Evolutionary conservation across 2,888 invertebrate species (phyloP).

Genomic region (Toxonevra muliebris): DNA sequence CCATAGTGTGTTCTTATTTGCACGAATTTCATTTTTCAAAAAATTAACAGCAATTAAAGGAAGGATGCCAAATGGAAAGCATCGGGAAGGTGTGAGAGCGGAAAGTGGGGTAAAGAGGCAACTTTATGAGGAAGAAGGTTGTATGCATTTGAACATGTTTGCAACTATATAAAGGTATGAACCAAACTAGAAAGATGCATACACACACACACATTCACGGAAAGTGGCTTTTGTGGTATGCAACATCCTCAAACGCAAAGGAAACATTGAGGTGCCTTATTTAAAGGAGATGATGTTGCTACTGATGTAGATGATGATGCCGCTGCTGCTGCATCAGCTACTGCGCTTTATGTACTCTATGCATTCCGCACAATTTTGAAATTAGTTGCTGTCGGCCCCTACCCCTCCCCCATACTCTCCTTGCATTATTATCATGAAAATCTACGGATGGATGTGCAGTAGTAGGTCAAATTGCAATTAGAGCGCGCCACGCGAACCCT

Average conservation of each 20-base stretch:
- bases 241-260: slow-evolving; percentile 11
- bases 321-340: too few relatives aligned
- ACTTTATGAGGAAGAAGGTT: background rate
- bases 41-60: slow-evolving; percentile 60
- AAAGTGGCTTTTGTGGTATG: slow-evolving; percentile 14
- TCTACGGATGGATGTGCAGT: background rate
- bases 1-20: slow-evolving; percentile 52
- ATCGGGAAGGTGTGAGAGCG: background rate
- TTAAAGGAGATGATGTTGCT: too few relatives aligned
- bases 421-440: background rate
- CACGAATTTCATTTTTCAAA: slow-evolving; percentile 58
- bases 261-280: background rate
- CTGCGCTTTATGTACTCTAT: too few relatives aligned
- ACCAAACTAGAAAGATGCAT: background rate
- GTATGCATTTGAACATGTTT: slow-evolving; percentile 1
- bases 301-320: background rate
- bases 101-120: too few relatives aligned
- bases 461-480: slow-evolving; percentile 33
- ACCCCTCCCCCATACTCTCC: too few relatives aligned
- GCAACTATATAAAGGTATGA: background rate
- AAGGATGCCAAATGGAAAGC: slow-evolving; percentile 20
- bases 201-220: background rate
- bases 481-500: background rate
- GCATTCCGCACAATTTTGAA: too few relatives aligned
- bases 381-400: background rate